Evolutionary conservation across 2,113 vertebrate genomes (phyloP).

Genomic region (Excalfactoria chinensis): DNA sequence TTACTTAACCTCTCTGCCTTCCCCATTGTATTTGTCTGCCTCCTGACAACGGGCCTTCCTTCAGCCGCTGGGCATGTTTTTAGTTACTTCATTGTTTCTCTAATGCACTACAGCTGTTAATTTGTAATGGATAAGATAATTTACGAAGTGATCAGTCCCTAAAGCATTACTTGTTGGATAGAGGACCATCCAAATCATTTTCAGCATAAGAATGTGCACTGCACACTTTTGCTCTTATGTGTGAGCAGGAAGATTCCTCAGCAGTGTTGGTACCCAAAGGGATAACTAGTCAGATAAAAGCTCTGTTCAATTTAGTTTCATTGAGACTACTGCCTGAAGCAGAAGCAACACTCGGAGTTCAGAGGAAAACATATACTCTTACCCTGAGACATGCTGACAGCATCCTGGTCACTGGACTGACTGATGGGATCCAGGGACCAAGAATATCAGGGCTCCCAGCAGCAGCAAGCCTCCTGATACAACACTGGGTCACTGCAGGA

Average conservation of each 20-base stretch:
- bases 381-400: no score
- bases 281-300: not conserved
- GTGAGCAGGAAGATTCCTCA: not conserved
- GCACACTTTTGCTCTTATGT: not conserved
- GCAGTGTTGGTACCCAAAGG: not conserved
- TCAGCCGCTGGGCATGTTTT: not conserved
- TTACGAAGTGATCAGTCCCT: not conserved
- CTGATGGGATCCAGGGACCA: not conserved
- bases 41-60: not conserved
- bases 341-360: not conserved
- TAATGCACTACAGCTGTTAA: not conserved
- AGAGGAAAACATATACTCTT: not conserved
- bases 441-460: not conserved
- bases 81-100: not conserved
- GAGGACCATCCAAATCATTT: not conserved
- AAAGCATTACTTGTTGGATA: not conserved
- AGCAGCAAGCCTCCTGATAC: accelerated
- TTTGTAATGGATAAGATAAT: not conserved
- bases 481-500: not conserved
- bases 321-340: not conserved
- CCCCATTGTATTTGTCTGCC: not conserved
- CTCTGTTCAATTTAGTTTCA: not conserved
- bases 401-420: no score
- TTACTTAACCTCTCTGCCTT: not conserved
- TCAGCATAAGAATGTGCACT: not conserved